Conservation (phyloP, 2,113 vertebrate species). For the Elachura formosa region DNA sequence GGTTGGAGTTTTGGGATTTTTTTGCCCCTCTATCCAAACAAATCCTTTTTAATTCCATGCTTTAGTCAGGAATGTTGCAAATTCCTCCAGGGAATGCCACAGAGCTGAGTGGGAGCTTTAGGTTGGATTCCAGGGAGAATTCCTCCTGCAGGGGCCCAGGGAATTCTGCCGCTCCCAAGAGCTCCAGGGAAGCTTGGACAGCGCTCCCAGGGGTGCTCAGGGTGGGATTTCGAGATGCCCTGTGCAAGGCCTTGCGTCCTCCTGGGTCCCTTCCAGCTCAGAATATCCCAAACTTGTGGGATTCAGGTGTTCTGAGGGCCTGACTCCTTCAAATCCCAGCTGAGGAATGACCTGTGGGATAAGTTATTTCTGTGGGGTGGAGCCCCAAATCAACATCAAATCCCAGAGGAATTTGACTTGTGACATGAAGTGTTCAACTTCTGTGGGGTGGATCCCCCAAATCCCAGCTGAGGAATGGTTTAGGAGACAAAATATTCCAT, state of each 20-base stretch:
- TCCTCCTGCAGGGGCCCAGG: too few relatives aligned
- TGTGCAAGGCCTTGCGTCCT: neutral
- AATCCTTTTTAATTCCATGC: neutral
- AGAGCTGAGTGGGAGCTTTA: neutral
- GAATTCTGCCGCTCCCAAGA: too few relatives aligned
- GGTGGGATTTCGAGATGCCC: neutral
- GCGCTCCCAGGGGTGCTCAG: neutral
- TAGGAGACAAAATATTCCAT: too few relatives aligned
- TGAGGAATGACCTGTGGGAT: neutral
- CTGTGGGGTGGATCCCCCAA: too few relatives aligned
- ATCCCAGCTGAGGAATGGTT: neutral
- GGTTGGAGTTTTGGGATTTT: neutral
- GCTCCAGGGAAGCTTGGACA: neutral
- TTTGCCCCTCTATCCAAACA: neutral
- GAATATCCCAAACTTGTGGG: neutral
- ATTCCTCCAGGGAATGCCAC: neutral
- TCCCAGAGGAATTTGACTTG: neutral
- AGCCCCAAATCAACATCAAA: neutral
- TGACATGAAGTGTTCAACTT: too few relatives aligned
- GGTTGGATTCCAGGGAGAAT: neutral
- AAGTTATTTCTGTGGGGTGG: too few relatives aligned
- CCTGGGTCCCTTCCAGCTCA: neutral
- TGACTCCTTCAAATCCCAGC: neutral
- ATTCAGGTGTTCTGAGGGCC: neutral
- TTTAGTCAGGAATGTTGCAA: constrained; percentile 3